Percentiles rank a stretch among this genome's conserved stretches.
Conservation (phyloP, 2,797 vertebrate species). For the Buceros bicornis region DNA sequence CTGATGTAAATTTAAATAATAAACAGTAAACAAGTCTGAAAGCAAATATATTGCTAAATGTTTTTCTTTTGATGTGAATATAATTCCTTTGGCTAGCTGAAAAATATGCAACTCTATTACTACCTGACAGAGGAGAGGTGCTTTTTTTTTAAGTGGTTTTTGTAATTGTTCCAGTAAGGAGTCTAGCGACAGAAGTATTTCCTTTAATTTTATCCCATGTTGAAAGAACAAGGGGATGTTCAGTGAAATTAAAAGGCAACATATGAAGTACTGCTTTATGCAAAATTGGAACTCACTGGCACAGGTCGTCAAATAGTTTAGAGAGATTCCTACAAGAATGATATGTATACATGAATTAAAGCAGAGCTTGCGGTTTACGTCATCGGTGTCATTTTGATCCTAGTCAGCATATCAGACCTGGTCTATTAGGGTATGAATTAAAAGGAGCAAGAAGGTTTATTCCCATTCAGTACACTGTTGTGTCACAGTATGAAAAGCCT, state of each 20-base stretch:
- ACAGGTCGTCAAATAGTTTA: slow-evolving; percentile 13
- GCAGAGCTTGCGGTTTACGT: slow-evolving; percentile 2
- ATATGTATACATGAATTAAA: slow-evolving; percentile 23
- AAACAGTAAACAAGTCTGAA: slow-evolving; percentile 69
- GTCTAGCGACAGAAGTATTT: not conserved
- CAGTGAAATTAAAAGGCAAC: slow-evolving; percentile 56
- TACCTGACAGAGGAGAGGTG: not conserved
- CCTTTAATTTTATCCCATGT: not conserved
- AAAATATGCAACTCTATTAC: not conserved
- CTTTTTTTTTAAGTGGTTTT: slow-evolving; percentile 10
- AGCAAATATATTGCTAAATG: slow-evolving; percentile 72
- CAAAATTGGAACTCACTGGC: slow-evolving; percentile 8
- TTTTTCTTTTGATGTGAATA: slow-evolving; percentile 59
- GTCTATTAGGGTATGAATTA: not conserved
- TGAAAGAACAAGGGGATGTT: not conserved
- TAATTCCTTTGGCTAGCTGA: slow-evolving; percentile 24
- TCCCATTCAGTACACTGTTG: not conserved
- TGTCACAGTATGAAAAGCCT: not conserved
- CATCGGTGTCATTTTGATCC: slow-evolving; percentile 28
- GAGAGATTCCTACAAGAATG: slow-evolving; percentile 1
- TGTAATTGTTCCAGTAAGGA: not conserved
- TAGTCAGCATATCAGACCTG: slow-evolving; percentile 3
- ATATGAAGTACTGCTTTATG: not conserved
- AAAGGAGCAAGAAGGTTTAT: not conserved
- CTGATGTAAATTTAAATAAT: slow-evolving; percentile 69